These are phyloP conservation scores for Synergus umbraculus DNA, from an alignment of 2,888 invertebrate species.

Conservation along the genomic window DNA sequence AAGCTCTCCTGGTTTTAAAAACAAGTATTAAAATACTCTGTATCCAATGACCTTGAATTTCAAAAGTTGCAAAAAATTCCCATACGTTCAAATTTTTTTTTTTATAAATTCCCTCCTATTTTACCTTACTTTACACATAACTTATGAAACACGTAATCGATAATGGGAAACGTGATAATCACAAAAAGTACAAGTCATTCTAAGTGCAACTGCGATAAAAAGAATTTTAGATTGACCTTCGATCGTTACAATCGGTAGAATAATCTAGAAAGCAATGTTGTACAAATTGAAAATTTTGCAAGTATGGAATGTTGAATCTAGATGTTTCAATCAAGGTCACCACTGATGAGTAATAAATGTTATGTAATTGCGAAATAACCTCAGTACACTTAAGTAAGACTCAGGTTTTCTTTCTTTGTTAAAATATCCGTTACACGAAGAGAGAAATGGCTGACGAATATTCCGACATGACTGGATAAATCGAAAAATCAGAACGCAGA, in stretches of 20 bases:
- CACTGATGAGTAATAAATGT: not conserved
- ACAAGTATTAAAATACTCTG: not conserved
- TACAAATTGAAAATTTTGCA: not conserved
- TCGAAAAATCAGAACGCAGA: not conserved
- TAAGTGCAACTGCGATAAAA: not conserved
- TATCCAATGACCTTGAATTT: no score
- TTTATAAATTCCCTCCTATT: not conserved
- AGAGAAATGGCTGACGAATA: conserved; percentile 13
- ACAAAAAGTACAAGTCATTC: not conserved
- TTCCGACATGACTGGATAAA: not conserved
- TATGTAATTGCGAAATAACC: conserved; percentile 13
- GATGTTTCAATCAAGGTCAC: not conserved
- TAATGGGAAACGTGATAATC: conserved; percentile 22
- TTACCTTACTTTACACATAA: not conserved
- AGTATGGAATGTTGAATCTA: not conserved
- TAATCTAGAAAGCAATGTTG: not conserved
- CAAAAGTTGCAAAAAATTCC: not conserved
- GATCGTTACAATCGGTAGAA: conserved; percentile 1
- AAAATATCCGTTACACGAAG: conserved; percentile 6
- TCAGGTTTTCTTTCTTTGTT: conserved; percentile 4
- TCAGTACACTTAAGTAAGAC: not conserved
- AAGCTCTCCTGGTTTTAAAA: not conserved
- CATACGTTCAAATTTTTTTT: not conserved
- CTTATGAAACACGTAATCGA: not conserved
- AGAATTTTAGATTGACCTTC: not conserved